Base-by-base conservation (phyloP, 1,140 invertebrate species). In the Zaprionus inermis region DNA sequence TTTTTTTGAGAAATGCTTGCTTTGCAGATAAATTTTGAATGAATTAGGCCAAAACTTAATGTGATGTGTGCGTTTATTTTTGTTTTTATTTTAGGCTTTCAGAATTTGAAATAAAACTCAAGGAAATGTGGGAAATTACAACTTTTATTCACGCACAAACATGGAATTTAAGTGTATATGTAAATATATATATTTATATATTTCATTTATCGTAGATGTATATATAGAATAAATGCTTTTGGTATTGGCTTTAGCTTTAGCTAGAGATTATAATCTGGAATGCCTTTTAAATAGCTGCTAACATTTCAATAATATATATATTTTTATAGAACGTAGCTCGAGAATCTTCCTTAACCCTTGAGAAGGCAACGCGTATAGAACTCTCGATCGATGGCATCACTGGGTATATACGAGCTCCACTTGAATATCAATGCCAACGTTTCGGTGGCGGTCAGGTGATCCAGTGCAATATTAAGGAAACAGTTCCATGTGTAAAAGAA, bases 401-500 rank as follows among this genome's bases (percentile, higher is more conserved):
- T 92, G 14, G 91, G 86, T 74, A 92, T 92, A 63, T 80, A 86
- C 11, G 90, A 91, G 36, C 91, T 90, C 90, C 90, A 92, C 38
- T 92, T 92, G 12, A 90, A 90, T 34, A 92, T 89, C 30, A 92
- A 30, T 5, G 80, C 79, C 7, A 92, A 55, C 10, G 90, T 92
- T 7, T 92, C 91, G 1, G 24, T 68, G n/a, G 90, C 77, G 3
- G 75, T 36, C 54, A 92, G 36, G 64, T 91, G 89, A 41, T 92
- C 89, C 51, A 92, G 56, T 1, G 83, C 83, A 11, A 91, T 86
- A 34, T 91, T 89, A 2, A 92, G 72, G 22, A 92, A 92, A 49
- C 91, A 92, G 64, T 92, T 92, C 91, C 91, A 92, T 7, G 79
- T 91, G 56, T 92, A 92, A 60, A 92, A 92, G 52, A 90, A 91